Evolutionary conservation across 2,113 vertebrate genomes (phyloP).

Genomic region (Rhipidura dahli): DNA sequence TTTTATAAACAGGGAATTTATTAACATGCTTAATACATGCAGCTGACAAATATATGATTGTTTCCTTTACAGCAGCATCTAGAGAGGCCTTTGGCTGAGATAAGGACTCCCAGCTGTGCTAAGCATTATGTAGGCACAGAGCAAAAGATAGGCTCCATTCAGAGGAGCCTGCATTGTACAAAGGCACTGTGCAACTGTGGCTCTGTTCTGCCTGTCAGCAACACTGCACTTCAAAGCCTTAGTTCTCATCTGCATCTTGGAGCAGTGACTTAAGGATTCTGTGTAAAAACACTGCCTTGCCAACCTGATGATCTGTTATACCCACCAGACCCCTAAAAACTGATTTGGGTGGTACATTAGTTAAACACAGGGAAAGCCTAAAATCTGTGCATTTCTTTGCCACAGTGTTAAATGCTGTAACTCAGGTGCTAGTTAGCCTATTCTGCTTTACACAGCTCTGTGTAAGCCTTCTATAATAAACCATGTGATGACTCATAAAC

Average conservation of each 20-base stretch:
- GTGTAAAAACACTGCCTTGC: background rate
- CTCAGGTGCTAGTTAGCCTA: background rate
- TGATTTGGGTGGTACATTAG: background rate
- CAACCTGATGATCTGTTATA: background rate
- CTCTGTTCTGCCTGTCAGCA: background rate
- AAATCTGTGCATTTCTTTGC: background rate
- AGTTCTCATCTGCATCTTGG: background rate
- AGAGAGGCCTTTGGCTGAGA: constrained; percentile 7
- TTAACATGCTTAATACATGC: constrained; percentile 8
- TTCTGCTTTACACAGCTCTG: background rate
- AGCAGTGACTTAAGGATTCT: background rate
- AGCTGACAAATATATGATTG: constrained; percentile 15
- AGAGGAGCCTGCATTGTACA: background rate
- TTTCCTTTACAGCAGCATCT: constrained; percentile 13
- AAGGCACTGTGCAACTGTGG: background rate
- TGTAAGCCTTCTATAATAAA: constrained; percentile 38
- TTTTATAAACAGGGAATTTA: background rate
- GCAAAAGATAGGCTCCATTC: background rate
- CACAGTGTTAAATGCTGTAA: background rate
- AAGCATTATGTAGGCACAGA: background rate
- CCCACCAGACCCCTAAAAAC: background rate
- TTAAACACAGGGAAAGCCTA: background rate
- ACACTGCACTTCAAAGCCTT: background rate
- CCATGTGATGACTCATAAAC: constrained; percentile 47
- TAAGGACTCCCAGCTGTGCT: constrained; percentile 43